Evolutionary conservation across 1,140 invertebrate genomes (phyloP).

Genomic region (Prorops nasuta): DNA sequence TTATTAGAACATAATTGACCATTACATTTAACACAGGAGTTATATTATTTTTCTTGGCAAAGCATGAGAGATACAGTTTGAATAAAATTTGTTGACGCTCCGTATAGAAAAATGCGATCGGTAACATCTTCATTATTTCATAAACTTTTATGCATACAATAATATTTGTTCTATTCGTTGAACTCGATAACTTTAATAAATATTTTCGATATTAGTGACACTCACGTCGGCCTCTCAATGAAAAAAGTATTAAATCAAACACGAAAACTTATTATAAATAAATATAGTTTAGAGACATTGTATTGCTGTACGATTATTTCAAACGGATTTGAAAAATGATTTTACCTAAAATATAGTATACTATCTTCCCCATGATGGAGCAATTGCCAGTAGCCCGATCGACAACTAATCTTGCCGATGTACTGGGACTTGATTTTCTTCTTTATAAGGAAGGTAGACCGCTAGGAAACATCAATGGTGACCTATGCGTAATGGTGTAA

Average conservation of each 20-base stretch:
- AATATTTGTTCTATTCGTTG: neutral
- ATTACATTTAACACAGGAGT: slow-evolving; percentile 38
- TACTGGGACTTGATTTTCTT: no score
- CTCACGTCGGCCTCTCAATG: no score
- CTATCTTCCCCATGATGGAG: no score
- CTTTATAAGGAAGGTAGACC: neutral
- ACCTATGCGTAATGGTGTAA: slow-evolving; percentile 22
- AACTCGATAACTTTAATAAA: neutral
- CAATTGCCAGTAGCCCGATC: no score
- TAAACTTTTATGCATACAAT: neutral
- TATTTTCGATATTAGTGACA: no score
- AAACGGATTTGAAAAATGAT: no score
- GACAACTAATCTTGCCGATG: no score
- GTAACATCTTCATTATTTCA: slow-evolving; percentile 19
- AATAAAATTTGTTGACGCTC: slow-evolving; percentile 23
- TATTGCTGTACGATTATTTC: no score
- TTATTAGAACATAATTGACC: slow-evolving; percentile 42
- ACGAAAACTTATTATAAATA: no score
- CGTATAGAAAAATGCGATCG: slow-evolving; percentile 17
- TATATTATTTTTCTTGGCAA: slow-evolving; percentile 36
- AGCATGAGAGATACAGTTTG: slow-evolving; percentile 32
- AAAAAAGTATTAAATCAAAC: no score
- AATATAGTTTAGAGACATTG: no score
- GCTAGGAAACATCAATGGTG: slow-evolving; percentile 28
- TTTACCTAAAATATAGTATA: no score